Conservation (phyloP, 1,140 invertebrate species). For the Ditylenchus dipsaci region DNA sequence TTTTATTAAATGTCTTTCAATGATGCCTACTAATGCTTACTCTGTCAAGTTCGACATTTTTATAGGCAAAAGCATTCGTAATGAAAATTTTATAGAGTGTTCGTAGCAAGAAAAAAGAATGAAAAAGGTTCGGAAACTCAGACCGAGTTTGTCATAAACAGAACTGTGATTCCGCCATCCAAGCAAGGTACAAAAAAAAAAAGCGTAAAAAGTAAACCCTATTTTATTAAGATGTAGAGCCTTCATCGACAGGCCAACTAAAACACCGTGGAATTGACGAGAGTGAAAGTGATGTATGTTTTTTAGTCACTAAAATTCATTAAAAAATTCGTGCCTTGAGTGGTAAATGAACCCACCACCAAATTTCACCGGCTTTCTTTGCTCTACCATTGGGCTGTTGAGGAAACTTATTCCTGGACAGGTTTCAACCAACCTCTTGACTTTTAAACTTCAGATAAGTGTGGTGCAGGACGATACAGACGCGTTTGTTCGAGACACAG, state of each 20-base stretch:
- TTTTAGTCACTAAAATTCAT: background rate
- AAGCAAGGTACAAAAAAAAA: background rate
- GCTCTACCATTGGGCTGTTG: no score
- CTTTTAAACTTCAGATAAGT: background rate
- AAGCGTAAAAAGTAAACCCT: background rate
- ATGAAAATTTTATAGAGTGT: background rate
- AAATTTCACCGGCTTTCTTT: no score
- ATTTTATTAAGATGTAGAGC: background rate
- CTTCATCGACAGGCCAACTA: background rate
- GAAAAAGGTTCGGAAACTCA: no score
- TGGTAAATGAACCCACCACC: no score
- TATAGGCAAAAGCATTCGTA: background rate
- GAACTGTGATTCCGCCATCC: background rate
- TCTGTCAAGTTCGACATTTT: background rate
- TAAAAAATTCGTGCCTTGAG: no score
- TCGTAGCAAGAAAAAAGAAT: background rate
- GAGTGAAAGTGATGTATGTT: background rate
- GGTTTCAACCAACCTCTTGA: background rate
- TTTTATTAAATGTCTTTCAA: conserved; percentile 25
- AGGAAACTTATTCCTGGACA: no score
- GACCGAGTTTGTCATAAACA: background rate
- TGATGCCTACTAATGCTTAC: conserved; percentile 14
- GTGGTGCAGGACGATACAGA: conserved; percentile 10
- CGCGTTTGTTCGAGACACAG: conserved; percentile 27
- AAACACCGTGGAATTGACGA: background rate